Percentiles rank a stretch among this genome's conserved stretches.
phyloP scores from a whole-genome alignment of 2,113 vertebrate species.

The Anolis sagrei region DNA sequence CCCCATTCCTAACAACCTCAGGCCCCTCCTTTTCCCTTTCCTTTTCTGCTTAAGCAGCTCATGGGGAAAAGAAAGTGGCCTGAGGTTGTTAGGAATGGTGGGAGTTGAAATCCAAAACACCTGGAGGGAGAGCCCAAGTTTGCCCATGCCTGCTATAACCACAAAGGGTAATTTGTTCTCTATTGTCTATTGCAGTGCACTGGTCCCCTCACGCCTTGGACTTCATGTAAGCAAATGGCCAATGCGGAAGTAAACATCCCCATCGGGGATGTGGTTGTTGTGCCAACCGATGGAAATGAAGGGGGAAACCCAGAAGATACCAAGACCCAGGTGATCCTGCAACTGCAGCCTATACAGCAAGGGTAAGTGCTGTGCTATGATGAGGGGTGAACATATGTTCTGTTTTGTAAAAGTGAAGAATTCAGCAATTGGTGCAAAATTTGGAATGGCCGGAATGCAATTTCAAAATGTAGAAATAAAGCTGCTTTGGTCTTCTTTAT shows the following conservation, averaged over 20 bases:
- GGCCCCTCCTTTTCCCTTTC: too few species aligned
- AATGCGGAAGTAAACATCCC: conserved; percentile 90
- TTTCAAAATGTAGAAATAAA: background rate
- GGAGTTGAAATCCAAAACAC: too few species aligned
- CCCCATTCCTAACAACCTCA: too few species aligned
- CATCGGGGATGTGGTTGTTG: conserved; percentile 86
- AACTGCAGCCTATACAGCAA: conserved; percentile 89
- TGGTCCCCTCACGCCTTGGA: conserved; percentile 25
- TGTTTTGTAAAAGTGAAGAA: background rate
- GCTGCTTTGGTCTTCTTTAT: background rate
- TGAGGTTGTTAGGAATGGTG: too few species aligned
- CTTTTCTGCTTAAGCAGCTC: too few species aligned
- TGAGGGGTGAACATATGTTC: background rate
- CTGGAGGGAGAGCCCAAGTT: too few species aligned
- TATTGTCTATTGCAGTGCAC: conserved; percentile 49
- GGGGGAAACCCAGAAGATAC: conserved; percentile 85
- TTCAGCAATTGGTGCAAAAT: background rate
- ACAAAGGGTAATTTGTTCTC: conserved; percentile 15
- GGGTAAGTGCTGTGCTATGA: conserved; percentile 78
- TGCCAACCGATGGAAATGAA: conserved; percentile 84
- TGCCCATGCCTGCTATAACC: too few species aligned
- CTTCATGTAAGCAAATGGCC: conserved; percentile 88
- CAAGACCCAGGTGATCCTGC: conserved; percentile 90
- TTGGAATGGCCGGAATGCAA: background rate
- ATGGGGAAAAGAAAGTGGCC: too few species aligned